Conservation (phyloP, 1,140 invertebrate species). For the Nymphalis io region DNA sequence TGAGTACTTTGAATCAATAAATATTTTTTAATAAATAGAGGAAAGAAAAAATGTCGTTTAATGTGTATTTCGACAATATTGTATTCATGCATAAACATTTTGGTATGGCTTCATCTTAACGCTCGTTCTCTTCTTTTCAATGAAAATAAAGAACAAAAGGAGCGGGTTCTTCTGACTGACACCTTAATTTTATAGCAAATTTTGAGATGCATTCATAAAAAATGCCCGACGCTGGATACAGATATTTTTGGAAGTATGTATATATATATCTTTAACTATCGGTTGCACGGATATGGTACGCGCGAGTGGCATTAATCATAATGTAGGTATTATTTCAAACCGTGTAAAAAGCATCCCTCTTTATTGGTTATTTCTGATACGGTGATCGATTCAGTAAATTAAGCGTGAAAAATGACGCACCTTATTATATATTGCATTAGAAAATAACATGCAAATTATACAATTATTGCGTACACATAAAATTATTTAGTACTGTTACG, state of each 20-base stretch:
- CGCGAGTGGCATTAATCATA: neutral
- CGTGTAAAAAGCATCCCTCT: neutral
- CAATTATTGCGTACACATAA: neutral
- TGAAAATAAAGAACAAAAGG: too few species aligned
- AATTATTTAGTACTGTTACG: neutral
- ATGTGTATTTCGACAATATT: too few species aligned
- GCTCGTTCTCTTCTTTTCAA: too few species aligned
- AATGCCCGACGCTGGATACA: too few species aligned
- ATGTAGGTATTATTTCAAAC: neutral
- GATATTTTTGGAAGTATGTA: neutral
- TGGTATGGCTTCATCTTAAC: too few species aligned
- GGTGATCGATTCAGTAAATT: conserved; percentile 10
- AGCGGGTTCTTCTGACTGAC: too few species aligned
- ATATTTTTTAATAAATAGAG: too few species aligned
- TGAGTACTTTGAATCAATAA: too few species aligned
- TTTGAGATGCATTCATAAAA: neutral
- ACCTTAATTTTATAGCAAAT: neutral
- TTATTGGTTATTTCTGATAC: neutral
- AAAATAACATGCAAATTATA: neutral
- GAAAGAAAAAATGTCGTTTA: too few species aligned
- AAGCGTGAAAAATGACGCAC: conserved; percentile 6
- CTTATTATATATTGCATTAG: too few species aligned
- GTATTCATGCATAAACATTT: too few species aligned
- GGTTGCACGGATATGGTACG: neutral
- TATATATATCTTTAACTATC: neutral